A percentile compares a stretch with the other conserved stretches of the same genome.
These are phyloP conservation scores for Hoplostethus mediterraneus DNA, from an alignment of 2,797 vertebrate species.

Conservation along the genomic window DNA sequence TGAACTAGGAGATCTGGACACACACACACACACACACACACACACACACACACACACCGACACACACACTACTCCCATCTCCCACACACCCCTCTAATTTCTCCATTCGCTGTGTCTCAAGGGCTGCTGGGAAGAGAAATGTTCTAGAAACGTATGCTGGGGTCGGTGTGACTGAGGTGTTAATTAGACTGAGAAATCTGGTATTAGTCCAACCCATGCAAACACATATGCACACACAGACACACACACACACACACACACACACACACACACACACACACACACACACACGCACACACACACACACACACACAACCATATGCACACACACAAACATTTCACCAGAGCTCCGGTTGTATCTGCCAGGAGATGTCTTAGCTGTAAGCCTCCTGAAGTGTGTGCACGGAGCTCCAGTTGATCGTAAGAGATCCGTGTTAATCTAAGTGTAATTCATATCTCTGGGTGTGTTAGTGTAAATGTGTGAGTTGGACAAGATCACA, in stretches of 20 bases:
- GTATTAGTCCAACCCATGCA: slow-evolving; percentile 52
- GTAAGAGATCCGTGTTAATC: slow-evolving; percentile 58
- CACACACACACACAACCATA: slow-evolving; percentile 6
- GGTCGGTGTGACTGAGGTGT: slow-evolving; percentile 57
- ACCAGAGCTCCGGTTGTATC: slow-evolving; percentile 31
- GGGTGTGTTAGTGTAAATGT: slow-evolving; percentile 37
- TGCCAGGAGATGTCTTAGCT: slow-evolving; percentile 65
- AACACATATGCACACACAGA: neutral
- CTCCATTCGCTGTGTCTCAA: slow-evolving; percentile 41
- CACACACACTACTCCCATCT: neutral
- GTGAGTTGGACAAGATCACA: slow-evolving; percentile 29
- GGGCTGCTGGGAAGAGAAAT: slow-evolving; percentile 54
- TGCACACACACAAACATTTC: slow-evolving; percentile 28
- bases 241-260: too few relatives aligned
- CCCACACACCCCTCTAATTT: slow-evolving; percentile 39
- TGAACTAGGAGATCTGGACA: slow-evolving; percentile 26
- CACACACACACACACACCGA: slow-evolving; percentile 5
- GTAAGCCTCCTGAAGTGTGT: slow-evolving; percentile 61
- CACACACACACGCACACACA: slow-evolving; percentile 31
- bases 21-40: slow-evolving; percentile 3
- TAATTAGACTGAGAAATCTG: slow-evolving; percentile 78
- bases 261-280: neutral
- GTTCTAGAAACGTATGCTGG: slow-evolving; percentile 63
- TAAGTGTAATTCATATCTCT: slow-evolving; percentile 40
- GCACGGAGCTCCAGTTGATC: slow-evolving; percentile 63